Percentiles rank a stretch among this genome's conserved stretches.
Conservation (phyloP, 2,113 vertebrate species). For the Tyto alba region DNA sequence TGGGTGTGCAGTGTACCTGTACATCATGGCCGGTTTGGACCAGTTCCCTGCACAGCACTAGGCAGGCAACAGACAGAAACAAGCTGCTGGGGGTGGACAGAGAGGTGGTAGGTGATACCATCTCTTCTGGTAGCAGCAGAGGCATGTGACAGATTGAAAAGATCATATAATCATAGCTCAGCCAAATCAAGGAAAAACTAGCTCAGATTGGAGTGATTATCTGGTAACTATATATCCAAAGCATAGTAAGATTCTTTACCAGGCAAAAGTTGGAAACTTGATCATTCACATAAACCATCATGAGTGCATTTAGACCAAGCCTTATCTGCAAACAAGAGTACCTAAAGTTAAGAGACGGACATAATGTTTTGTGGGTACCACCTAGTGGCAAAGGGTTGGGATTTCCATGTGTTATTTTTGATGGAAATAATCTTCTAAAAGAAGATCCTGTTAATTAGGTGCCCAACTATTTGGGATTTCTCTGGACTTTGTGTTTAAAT, state of each 20-base stretch:
- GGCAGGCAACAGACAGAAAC: not conserved
- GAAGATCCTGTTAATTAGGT: not conserved
- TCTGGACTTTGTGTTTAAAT: not conserved
- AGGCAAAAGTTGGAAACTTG: not conserved
- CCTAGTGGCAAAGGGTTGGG: not conserved
- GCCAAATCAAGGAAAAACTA: not conserved
- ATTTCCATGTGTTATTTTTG: not conserved
- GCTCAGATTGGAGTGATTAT: not conserved
- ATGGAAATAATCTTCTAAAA: not conserved
- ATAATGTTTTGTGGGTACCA: constrained; percentile 17
- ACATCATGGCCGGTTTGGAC: not conserved
- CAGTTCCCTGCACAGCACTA: not conserved
- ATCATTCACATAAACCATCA: not conserved
- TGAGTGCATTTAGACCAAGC: not conserved
- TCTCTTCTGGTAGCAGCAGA: not conserved
- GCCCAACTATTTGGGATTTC: not conserved
- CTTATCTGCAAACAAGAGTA: not conserved
- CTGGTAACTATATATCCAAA: not conserved
- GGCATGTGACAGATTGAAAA: not conserved
- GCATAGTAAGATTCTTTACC: not conserved
- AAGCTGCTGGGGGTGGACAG: not conserved
- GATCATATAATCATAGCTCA: not conserved
- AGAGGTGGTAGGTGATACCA: not conserved
- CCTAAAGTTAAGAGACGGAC: not conserved
- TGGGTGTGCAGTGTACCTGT: not conserved